Evolutionary conservation across 2,797 vertebrate species (phyloP).

Genomic region (Helicolenus hilgendorfi): DNA sequence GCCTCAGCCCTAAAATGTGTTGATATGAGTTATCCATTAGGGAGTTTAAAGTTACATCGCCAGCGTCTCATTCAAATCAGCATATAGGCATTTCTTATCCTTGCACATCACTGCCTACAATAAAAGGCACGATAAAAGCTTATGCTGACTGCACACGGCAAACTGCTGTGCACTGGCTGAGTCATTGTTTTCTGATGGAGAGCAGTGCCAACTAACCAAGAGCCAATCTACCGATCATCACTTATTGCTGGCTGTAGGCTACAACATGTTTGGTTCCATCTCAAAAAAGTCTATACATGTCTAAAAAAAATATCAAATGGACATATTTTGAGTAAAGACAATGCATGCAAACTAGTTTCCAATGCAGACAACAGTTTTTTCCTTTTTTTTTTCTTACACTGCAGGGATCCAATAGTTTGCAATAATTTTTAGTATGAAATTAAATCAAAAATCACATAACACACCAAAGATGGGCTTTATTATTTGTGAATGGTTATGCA

Average conservation of each 20-base stretch:
- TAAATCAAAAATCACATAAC: too few species aligned
- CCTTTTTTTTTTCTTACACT: neutral
- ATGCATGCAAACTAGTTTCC: neutral
- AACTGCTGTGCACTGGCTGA: neutral
- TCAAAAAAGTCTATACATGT: neutral
- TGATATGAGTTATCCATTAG: neutral
- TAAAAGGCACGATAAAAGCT: constrained; percentile 29
- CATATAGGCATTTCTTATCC: neutral
- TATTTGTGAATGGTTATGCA: neutral
- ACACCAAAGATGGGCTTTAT: neutral
- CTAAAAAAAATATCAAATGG: neutral
- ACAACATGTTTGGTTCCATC: neutral
- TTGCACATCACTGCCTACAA: neutral
- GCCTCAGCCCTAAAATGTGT: neutral
- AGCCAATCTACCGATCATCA: neutral
- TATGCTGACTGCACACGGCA: constrained; percentile 35
- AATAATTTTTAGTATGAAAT: neutral
- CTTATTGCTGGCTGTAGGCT: neutral
- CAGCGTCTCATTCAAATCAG: neutral
- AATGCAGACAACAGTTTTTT: neutral
- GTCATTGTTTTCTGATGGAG: constrained; percentile 27
- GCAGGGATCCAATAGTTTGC: neutral
- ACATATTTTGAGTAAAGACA: neutral
- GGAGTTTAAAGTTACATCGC: neutral
- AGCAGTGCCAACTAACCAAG: constrained; percentile 4